These are phyloP conservation scores for Silurus meridionalis DNA, from an alignment of 2,113 vertebrate species.

Conservation along the genomic window DNA sequence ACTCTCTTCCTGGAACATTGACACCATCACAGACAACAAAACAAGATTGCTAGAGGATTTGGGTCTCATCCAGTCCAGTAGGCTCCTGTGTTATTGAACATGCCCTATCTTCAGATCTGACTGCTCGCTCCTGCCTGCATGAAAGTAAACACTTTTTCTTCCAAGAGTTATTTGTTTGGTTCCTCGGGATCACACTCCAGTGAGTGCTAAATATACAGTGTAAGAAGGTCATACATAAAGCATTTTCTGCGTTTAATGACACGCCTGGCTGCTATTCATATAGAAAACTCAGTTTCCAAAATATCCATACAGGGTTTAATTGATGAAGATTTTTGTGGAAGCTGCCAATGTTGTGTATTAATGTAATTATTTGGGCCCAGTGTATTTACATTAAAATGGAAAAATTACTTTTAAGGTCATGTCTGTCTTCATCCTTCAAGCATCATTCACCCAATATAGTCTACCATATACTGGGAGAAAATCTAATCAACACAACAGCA, in stretches of 20 bases:
- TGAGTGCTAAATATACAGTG: constrained; percentile 32
- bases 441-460: not conserved
- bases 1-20: not conserved
- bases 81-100: not conserved
- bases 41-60: not conserved
- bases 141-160: not conserved
- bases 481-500: not conserved
- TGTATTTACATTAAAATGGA: not conserved
- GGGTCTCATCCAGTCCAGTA: not conserved
- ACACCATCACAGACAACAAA: not conserved
- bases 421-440: not conserved
- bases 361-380: not conserved
- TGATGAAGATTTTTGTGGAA: not conserved
- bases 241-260: constrained; percentile 62
- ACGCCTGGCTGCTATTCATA: constrained; percentile 1
- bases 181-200: not conserved
- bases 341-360: not conserved
- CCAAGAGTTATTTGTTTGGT: not conserved
- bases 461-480: not conserved
- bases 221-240: constrained; percentile 59
- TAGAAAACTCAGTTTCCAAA: not conserved
- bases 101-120: not conserved
- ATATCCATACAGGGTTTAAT: not conserved
- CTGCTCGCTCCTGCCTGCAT: not conserved
- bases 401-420: not conserved